A percentile compares a stretch with the other conserved stretches of the same genome.
Evolutionary conservation across 2,797 vertebrate genomes (phyloP).

Genomic region (Sciurus vulgaris): DNA sequence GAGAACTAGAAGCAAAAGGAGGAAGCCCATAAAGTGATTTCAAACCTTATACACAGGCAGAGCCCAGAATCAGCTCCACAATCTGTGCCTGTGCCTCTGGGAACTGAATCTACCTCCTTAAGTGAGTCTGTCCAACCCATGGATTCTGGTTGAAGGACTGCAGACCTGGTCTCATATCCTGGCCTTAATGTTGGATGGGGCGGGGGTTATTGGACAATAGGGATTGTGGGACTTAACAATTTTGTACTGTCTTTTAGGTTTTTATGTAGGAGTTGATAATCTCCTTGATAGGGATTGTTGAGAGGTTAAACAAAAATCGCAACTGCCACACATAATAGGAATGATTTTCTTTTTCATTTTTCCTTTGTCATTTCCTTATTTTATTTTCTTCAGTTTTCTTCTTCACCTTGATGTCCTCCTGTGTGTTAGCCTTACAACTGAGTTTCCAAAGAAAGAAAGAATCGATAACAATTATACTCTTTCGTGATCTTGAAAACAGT

Average conservation of each 20-base stretch:
- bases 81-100: background rate
- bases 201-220: background rate
- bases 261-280: background rate
- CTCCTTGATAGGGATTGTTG: background rate
- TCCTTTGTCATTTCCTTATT: background rate
- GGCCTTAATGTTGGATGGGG: background rate
- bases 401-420: constrained; percentile 28
- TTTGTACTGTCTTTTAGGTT: background rate
- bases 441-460: constrained; percentile 65
- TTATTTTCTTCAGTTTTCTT: constrained; percentile 62
- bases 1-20: background rate
- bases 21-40: background rate
- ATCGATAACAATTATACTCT: constrained; percentile 80
- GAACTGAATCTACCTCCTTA: accelerated
- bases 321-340: background rate
- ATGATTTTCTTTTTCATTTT: background rate
- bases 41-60: background rate
- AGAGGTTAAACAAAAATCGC: background rate
- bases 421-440: background rate
- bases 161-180: background rate
- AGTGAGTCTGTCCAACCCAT: background rate
- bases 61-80: background rate
- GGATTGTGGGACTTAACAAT: accelerated
- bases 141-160: accelerated
- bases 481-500: constrained; percentile 72